Percentiles rank a stretch among this genome's conserved stretches.
Conservation (phyloP, 2,113 vertebrate species). For the Mohoua ochrocephala region DNA sequence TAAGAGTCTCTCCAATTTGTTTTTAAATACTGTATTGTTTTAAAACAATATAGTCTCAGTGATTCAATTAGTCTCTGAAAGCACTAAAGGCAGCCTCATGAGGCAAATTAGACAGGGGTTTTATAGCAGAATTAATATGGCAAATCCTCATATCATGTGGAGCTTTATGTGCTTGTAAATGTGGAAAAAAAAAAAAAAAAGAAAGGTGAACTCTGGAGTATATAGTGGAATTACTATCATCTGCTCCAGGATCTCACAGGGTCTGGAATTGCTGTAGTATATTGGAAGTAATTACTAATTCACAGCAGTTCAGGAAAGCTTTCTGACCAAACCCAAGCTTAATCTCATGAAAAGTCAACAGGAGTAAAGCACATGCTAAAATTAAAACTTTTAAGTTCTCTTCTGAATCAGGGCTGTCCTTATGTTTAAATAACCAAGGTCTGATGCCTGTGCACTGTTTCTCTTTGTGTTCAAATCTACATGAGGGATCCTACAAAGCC, state of each 20-base stretch:
- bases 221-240: background rate
- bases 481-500: slow-evolving; percentile 16
- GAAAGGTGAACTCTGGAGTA: slow-evolving; percentile 10
- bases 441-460: background rate
- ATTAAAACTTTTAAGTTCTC: background rate
- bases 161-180: slow-evolving; percentile 17
- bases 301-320: slow-evolving; percentile 10
- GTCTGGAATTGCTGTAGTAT: background rate
- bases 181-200: background rate
- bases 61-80: slow-evolving; percentile 30
- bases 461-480: background rate
- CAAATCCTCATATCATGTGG: slow-evolving; percentile 34
- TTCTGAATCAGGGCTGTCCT: background rate
- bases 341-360: background rate
- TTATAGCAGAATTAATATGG: slow-evolving; percentile 49
- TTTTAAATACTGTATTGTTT: slow-evolving; percentile 32
- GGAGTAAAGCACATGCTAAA: background rate
- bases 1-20: background rate
- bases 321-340: background rate
- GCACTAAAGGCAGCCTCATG: slow-evolving; percentile 3
- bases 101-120: slow-evolving; percentile 19
- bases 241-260: background rate
- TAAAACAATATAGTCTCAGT: background rate
- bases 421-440: background rate
- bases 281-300: background rate